Evolutionary conservation across 2,113 vertebrate species (phyloP), one percentile per base, ranked within the genome.

Genomic region (Penelope pileata): DNA sequence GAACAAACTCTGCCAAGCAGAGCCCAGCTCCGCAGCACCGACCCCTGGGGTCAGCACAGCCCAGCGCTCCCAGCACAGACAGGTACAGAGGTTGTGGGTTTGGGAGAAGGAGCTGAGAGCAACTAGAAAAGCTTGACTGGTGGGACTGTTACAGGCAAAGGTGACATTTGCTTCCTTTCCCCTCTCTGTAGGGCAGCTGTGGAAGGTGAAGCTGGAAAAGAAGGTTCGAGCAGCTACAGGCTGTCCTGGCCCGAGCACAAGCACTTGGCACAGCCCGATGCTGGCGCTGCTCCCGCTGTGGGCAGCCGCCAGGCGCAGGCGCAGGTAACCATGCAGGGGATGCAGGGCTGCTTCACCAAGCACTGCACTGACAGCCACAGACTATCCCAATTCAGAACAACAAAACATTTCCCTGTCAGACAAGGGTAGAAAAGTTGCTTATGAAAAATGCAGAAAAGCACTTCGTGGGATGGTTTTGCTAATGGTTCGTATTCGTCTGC

Each of bases 1-100:
- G 98, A 96, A 98, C 98, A 36, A 99, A 99, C 95, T 99, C 99
- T 0, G 99, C 99, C 94, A 98, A 98, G 96, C 99, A 99, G 93
- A 99, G 99, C 83, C 99, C 99, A 1, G 99, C 98, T 7, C 95
- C 97, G 4, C 99, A 99, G 86, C 99, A 99, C 97, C 98, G 98
- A 96, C 97, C 98, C 0, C 53, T 98, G 96, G 99, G 98, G 70
- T 96, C 98, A 19, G 96, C 98, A 32, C 98, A 97, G 34, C 78
- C 96, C 95, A 98, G 70, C 97, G 96, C 98, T 29, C 4, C 83
- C 0, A 22, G 94, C 24, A 29, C 91, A 10, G 97, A 98, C 93
- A 98, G 98, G 98, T 98, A 95, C 15, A 2, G 32, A 16, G 70
- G 42, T 15, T 14, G 5, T 4, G 54, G 26, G 17, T 15, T 24